These are phyloP conservation scores for Tetrax tetrax DNA, from an alignment of 2,113 vertebrate species.

Conservation along the genomic window DNA sequence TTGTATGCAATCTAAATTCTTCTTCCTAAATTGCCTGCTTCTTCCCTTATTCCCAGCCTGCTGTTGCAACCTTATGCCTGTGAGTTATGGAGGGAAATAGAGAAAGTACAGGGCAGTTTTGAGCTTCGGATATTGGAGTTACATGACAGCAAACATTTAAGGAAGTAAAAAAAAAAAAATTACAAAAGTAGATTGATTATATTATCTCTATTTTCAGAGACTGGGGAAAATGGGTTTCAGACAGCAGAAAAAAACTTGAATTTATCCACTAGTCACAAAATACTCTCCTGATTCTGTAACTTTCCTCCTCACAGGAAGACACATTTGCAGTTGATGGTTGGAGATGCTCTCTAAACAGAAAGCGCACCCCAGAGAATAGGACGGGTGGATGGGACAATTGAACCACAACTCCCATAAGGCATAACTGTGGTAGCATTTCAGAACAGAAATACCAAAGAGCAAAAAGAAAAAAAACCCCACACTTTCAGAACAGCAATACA, in stretches of 20 bases:
- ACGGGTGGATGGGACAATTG: neutral
- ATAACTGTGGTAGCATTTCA: neutral
- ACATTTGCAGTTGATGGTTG: neutral
- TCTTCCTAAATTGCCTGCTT: neutral
- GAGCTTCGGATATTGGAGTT: neutral
- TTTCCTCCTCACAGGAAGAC: neutral
- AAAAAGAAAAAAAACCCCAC: neutral
- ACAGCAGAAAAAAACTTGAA: neutral
- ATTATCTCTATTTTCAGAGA: neutral
- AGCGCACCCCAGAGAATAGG: rapidly evolving
- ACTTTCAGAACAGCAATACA: neutral
- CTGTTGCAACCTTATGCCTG: neutral
- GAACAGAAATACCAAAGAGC: neutral
- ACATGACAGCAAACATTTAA: neutral
- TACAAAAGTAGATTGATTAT: neutral
- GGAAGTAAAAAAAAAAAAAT: neutral
- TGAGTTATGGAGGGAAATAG: neutral
- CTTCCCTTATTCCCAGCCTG: neutral
- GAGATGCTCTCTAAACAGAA: neutral
- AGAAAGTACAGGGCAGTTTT: neutral
- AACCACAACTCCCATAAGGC: neutral
- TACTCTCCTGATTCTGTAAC: neutral
- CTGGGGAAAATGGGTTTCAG: neutral
- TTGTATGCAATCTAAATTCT: neutral
- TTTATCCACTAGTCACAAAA: neutral